Base-by-base conservation (phyloP, 2,113 vertebrate species). In the Tragulus kanchil region DNA sequence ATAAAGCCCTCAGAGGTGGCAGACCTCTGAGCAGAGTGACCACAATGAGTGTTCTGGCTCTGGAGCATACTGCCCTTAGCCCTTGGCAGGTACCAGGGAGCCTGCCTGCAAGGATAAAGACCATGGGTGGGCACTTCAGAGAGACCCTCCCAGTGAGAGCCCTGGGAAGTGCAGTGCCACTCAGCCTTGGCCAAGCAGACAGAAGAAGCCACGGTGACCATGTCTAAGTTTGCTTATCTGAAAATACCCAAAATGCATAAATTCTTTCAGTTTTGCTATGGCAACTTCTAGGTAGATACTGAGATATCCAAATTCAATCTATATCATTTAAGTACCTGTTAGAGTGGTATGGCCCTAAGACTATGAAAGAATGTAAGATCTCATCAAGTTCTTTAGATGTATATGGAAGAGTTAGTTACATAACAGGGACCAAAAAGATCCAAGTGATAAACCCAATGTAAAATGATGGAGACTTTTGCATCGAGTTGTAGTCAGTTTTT, bases 171-270 rank as follows among this genome's bases (percentile, higher is more conserved):
- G 3, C 3, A 83, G 6, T 12, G 26, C 16, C 83, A 75, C 61
- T 42, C 58, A 28, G 36, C 61, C 52, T 31, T 86, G 65, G 77
- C 65, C 58, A 92, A 23, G 65, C 58, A 17, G 52, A 56, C 8
- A 83, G 50, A 54, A 45, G 48, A 0, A 67, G 42, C 48, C 71
- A 36, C 0, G 9, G 26, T 58, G 82, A 67, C 48, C 75, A 21
- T 6, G 59, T 7, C 52, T 88, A 78, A 82, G 42, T 92, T 86
- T 96, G 23, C 56, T 95, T 90, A 54, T 67, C 45, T 94, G 42
- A 15, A 96, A 73, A 69, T 92, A 82, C 52, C 23, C 79, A 85
- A 90, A 85, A 58, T 89, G 62, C 50, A 85, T 3, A 84, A 75
- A 85, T 64, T 25, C n/a, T 88, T 96, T 93, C 16, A 48, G 2